phyloP scores from a whole-genome alignment of 2,113 vertebrate species.

The Narcine bancroftii region DNA sequence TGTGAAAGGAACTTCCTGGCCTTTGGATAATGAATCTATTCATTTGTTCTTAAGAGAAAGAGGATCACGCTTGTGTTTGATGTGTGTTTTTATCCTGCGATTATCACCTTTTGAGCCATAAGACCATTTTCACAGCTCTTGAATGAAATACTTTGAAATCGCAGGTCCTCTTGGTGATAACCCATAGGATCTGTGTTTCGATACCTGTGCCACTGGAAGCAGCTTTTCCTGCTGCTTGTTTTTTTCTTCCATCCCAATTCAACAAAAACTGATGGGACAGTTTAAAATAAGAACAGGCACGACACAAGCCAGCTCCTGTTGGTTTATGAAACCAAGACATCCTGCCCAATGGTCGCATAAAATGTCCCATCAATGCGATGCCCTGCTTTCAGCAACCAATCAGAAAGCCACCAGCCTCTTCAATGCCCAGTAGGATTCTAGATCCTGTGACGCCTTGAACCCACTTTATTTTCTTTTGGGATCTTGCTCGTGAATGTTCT shows the following conservation, averaged over 20 bases:
- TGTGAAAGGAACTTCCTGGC: not conserved
- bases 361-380: not conserved
- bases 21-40: not conserved
- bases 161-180: not conserved
- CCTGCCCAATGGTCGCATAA: not conserved
- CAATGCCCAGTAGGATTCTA: not conserved
- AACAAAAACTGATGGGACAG: no score
- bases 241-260: not conserved
- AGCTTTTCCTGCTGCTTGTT: not conserved
- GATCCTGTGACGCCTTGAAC: not conserved
- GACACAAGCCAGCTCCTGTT: no score
- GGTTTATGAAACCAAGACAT: no score
- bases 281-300: no score
- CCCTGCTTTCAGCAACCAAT: not conserved
- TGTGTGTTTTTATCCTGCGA: not conserved
- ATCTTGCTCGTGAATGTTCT: not conserved
- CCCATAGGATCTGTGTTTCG: no score
- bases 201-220: not conserved
- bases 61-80: not conserved
- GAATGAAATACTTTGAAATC: not conserved
- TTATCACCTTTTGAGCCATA: not conserved
- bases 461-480: not conserved
- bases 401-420: not conserved
- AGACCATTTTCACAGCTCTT: not conserved
- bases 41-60: not conserved